Percentiles rank a stretch among this genome's conserved stretches.
Evolutionary conservation across 2,888 invertebrate species (phyloP).

Genomic region (Dichetophora obliterata): DNA sequence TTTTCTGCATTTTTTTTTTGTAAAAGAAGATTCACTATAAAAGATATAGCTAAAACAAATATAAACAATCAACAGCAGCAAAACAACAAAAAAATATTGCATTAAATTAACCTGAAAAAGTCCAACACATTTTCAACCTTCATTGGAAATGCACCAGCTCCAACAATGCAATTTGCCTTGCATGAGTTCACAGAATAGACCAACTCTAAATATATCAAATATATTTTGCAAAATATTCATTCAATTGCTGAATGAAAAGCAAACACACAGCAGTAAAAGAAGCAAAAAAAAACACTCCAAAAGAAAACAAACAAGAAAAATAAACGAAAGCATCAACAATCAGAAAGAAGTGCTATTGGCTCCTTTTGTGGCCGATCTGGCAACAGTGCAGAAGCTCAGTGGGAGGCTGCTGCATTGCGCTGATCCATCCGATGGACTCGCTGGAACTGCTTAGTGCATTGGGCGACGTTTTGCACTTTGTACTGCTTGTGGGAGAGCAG

Average conservation of each 20-base stretch:
- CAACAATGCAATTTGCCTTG: too few species aligned
- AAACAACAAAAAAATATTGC: too few species aligned
- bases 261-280: background rate
- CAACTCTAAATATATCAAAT: background rate
- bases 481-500: constrained; percentile 37
- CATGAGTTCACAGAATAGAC: too few species aligned
- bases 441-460: background rate
- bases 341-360: background rate
- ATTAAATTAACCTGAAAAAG: too few species aligned
- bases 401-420: constrained; percentile 1
- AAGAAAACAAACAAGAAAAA: background rate
- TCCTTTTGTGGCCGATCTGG: background rate
- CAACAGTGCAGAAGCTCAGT: background rate
- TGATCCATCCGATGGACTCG: background rate
- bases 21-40: too few species aligned
- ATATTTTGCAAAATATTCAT: background rate
- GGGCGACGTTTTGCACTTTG: constrained; percentile 31
- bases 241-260: background rate
- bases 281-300: background rate
- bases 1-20: too few species aligned
- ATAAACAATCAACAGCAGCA: too few species aligned
- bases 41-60: too few species aligned
- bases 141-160: too few species aligned
- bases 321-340: background rate
- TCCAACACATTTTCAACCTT: too few species aligned